Percentiles rank a stretch among this genome's conserved stretches.
These are phyloP conservation scores for Indicator maculatus DNA, from an alignment of 2,113 vertebrate genomes.

Conservation along the genomic window DNA sequence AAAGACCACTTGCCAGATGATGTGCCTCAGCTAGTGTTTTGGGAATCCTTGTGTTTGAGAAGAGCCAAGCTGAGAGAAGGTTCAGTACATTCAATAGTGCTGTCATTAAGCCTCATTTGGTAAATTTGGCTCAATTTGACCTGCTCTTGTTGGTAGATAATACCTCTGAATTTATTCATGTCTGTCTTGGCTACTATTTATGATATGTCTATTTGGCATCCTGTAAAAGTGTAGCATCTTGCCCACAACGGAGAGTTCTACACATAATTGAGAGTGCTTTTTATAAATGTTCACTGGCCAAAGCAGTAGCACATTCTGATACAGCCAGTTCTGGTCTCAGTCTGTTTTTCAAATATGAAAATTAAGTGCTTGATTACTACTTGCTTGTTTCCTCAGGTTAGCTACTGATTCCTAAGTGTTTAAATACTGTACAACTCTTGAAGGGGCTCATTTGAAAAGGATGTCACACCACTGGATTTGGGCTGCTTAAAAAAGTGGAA, in stretches of 20 bases:
- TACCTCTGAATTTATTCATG: not conserved
- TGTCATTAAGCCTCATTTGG: not conserved
- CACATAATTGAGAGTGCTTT: rapidly evolving
- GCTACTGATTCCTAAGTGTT: not conserved
- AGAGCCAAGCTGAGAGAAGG: not conserved
- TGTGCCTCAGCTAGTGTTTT: not conserved
- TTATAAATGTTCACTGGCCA: not conserved
- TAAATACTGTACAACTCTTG: not conserved
- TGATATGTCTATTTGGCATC: not conserved
- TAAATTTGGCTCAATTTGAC: not conserved
- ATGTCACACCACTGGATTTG: not conserved
- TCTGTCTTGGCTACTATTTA: not conserved
- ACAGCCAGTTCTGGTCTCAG: not conserved
- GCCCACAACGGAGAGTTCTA: not conserved
- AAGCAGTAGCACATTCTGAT: not conserved
- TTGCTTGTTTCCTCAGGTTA: not conserved
- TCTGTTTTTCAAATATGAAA: not conserved
- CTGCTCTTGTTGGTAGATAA: not conserved
- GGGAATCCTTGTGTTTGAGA: not conserved
- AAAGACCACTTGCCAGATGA: not conserved
- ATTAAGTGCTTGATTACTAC: not conserved
- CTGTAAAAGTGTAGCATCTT: not conserved
- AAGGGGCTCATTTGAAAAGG: not conserved
- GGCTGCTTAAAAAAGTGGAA: not conserved
- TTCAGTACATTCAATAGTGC: not conserved